Conservation (phyloP, 2,888 invertebrate species). For the Oligia strigilis region DNA sequence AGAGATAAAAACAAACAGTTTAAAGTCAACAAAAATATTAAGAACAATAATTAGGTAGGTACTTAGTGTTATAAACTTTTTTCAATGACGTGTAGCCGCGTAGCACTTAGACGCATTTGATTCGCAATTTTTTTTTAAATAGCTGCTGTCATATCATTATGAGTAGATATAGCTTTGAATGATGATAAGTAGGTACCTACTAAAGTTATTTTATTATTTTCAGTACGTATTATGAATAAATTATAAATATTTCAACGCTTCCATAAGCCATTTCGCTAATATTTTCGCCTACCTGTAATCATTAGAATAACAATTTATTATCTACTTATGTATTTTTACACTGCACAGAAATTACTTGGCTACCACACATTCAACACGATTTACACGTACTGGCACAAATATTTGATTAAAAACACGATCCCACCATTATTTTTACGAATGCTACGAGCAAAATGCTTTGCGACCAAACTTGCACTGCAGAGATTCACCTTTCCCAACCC, state of each 20-base stretch:
- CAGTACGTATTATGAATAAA: neutral
- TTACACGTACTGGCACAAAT: conserved; percentile 34
- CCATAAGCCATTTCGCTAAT: conserved; percentile 35
- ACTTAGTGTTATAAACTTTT: neutral
- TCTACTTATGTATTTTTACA: conserved; percentile 54
- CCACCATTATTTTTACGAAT: conserved; percentile 35
- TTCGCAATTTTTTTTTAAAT: neutral
- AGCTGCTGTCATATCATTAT: neutral
- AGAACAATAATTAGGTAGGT: neutral
- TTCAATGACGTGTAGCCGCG: neutral
- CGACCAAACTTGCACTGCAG: conserved; percentile 79
- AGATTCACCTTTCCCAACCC: conserved; percentile 73
- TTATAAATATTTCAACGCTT: conserved; percentile 6
- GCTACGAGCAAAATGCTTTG: conserved; percentile 67
- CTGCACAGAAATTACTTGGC: conserved; percentile 50
- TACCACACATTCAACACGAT: conserved; percentile 28
- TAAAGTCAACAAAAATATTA: neutral
- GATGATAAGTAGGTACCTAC: neutral
- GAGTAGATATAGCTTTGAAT: neutral
- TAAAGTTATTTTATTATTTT: neutral
- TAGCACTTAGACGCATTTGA: neutral
- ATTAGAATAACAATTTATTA: conserved; percentile 46
- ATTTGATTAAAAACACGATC: conserved; percentile 36
- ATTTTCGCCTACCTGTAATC: conserved; percentile 49
- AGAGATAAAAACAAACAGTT: neutral